Base-by-base conservation (phyloP, 2,888 invertebrate species). In the Brenthis ino region DNA sequence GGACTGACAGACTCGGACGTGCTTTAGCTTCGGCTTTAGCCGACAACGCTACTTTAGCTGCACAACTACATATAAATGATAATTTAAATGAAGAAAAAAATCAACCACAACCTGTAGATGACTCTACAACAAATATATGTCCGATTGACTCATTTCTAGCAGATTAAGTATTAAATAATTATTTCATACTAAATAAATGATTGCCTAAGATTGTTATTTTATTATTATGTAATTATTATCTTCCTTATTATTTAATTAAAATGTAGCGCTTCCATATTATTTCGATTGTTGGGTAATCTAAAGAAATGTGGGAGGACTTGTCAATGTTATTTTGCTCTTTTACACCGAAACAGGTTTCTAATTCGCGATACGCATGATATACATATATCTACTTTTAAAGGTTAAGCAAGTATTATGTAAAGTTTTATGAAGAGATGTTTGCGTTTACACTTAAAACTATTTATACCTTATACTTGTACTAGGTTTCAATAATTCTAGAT, bases 141-240 rank as follows among this genome's bases (percentile, higher is more conserved):
- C 85, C 88, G 0, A 87, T 93, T 64, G 89, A 91, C 74, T 85
- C 84, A 8, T 92, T 92, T 72, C 81, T 93, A 69, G 90, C 91
- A 63, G 90, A 92, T 64, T 89, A 83, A 43, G 37, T 43, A 37
- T 37, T 8, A 37, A 37, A 37, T 43, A 43, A 43, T 8, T 43
- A 43, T 43, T 43, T 37, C 8, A 6, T 37, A 6, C 37, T 37
- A 43, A 43, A 11, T 3, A 8, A 43, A 43, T 43, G 11, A 11
- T 8, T 8, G 37, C 11, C 11, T 43, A 43, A 43, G 37, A 43
- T 43, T 43, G 37, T 43, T 11, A 43, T 43, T 43, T 43, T 43
- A 43, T 43, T 43, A 43, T 43, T 43, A 43, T 11, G 37, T 43
- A 11, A 43, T 2, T 11, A 43, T 43, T 8, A 43, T 43, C 8